Evolutionary conservation across 2,888 invertebrate species (phyloP), one percentile per base, ranked within the genome.

Genomic region (Odontocerum albicorne): DNA sequence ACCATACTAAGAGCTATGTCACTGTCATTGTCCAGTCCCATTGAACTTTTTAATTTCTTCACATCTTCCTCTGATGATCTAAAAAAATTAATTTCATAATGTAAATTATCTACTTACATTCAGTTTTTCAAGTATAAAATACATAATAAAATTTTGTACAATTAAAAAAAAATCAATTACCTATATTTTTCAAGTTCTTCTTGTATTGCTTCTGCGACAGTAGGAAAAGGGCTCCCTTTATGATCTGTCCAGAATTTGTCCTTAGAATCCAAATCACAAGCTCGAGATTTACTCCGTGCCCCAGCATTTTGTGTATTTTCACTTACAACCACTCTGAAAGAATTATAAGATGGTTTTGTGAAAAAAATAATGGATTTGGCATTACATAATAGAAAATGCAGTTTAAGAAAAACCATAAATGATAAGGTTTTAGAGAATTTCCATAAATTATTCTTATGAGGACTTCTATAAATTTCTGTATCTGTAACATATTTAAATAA

Each of bases 151-250:
- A n/a, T n/a, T n/a, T n/a, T n/a, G n/a, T n/a, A n/a, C n/a, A n/a
- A n/a, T n/a, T n/a, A n/a, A n/a, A n/a, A n/a, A n/a, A n/a, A n/a
- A n/a, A n/a, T n/a, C n/a, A 20, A 2, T 4, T 66, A 78, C 70
- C 89, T 85, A 71, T 98, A 98, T 60, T 92, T 90, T 70, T 99
- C 99, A 55, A 99, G 74, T 72, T 97, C 96, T 73, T 96, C 96
- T 69, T 99, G 98, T 62, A 99, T 97, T 3, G 98, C 95, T 73
- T 99, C 99, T 2, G 99, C 99, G 0, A 99, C 99, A 1, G 86
- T 88, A 0, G 93, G 93, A 68, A 94, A 93, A 0, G 93, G 93
- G 61, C 92, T 92, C 17, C 96, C 96, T 73, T 96, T 98, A 67
- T 98, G 94, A 50, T 87, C 84, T 19, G 80, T 77, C 99, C 99